Evolutionary conservation across 2,797 vertebrate species (phyloP).

Genomic region (Anguilla pacifica): DNA sequence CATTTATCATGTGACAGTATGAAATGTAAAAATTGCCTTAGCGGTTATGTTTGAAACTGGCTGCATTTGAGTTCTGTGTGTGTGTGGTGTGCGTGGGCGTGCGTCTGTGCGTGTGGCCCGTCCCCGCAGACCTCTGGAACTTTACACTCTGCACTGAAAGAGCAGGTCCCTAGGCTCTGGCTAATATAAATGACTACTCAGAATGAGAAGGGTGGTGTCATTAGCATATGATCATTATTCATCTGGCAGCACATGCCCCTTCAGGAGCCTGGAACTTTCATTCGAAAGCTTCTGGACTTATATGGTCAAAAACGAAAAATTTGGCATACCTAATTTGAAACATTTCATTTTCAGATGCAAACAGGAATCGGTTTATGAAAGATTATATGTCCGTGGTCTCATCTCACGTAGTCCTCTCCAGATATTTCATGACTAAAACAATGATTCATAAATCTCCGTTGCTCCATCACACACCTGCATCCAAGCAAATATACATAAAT

Average conservation of each 20-base stretch:
- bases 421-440: not conserved
- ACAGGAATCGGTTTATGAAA: not conserved
- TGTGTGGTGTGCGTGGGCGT: conserved; percentile 6
- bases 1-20: conserved; percentile 1
- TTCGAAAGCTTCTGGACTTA: not conserved
- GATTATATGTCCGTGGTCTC: not conserved
- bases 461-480: not conserved
- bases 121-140: not conserved
- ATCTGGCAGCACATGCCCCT: not conserved
- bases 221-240: conserved; percentile 14
- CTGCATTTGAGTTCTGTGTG: not conserved
- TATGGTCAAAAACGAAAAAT: not conserved
- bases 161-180: conserved; percentile 1
- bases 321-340: not conserved
- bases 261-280: not conserved
- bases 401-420: not conserved
- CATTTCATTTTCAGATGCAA: not conserved
- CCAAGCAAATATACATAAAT: not conserved
- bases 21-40: not conserved
- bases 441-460: not conserved
- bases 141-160: conserved; percentile 13
- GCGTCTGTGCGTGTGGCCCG: not conserved
- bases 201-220: conserved; percentile 1
- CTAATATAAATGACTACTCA: not conserved
- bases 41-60: not conserved